These are phyloP conservation scores for Danio tinwini DNA, from an alignment of 2,797 vertebrate species.

Conservation along the genomic window DNA sequence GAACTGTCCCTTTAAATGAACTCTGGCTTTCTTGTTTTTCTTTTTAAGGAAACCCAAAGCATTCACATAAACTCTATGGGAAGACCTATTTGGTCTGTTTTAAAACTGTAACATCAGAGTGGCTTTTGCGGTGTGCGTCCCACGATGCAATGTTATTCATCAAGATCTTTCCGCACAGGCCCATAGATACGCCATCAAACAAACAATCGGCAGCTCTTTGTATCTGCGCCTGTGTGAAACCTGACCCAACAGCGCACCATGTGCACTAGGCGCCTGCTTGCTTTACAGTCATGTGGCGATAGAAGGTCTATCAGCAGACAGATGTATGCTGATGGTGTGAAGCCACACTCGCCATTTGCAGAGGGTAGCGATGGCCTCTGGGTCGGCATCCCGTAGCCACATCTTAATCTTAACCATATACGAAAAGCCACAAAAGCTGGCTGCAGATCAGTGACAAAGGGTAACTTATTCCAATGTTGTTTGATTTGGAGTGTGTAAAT, in stretches of 20 bases:
- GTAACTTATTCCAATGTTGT: slow-evolving; percentile 35
- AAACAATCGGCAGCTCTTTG: slow-evolving; percentile 55
- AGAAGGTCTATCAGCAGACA: slow-evolving; percentile 48
- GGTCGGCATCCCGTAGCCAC: slow-evolving; percentile 17
- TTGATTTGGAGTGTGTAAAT: slow-evolving; percentile 46
- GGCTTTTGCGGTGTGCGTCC: slow-evolving; percentile 20
- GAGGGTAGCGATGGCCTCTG: slow-evolving; percentile 7
- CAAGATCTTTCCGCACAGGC: slow-evolving; percentile 41
- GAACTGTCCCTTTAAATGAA: slow-evolving; percentile 8
- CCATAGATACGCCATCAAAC: slow-evolving; percentile 54
- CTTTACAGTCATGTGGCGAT: slow-evolving; percentile 53
- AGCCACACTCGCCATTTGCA: slow-evolving; percentile 22
- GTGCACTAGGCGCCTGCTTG: slow-evolving; percentile 54
- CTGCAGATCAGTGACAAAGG: slow-evolving; percentile 28
- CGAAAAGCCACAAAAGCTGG: slow-evolving; percentile 38
- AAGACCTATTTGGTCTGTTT: slow-evolving; percentile 19
- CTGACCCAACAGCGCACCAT: slow-evolving; percentile 40
- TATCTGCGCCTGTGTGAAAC: slow-evolving; percentile 49
- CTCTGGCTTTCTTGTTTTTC: neutral
- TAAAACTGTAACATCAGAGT: slow-evolving; percentile 31
- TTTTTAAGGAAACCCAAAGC: neutral
- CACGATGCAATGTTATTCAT: slow-evolving; percentile 44
- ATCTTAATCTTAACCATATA: slow-evolving; percentile 31
- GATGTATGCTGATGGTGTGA: slow-evolving; percentile 17
- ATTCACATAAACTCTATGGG: slow-evolving; percentile 7